Percentiles rank a stretch among this genome's conserved stretches.
Evolutionary conservation across 2,113 vertebrate genomes (phyloP).

Genomic region (Albula glossodonta): DNA sequence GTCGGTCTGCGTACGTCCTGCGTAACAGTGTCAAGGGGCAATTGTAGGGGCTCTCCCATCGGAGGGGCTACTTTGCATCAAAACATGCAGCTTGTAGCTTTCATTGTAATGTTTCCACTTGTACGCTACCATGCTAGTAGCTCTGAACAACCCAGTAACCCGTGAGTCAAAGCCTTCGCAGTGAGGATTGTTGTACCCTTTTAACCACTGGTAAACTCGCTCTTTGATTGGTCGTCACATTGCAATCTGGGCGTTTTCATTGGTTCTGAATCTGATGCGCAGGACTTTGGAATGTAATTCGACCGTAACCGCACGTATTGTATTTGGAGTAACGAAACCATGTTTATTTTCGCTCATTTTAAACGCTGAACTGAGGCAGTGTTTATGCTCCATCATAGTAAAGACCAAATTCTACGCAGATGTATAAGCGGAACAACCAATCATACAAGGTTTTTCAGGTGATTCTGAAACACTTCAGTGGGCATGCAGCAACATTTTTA

Average conservation of each 20-base stretch:
- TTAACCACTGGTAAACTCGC: not conserved
- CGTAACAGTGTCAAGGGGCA: not conserved
- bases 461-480: no score
- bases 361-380: no score
- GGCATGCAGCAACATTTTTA: no score
- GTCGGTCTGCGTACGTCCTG: not conserved
- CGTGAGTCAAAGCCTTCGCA: not conserved
- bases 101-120: not conserved
- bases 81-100: not conserved
- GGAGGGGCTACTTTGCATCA: not conserved
- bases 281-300: not conserved
- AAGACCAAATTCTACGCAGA: no score
- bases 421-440: no score
- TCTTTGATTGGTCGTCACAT: not conserved
- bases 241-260: not conserved
- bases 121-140: not conserved
- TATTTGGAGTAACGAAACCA: no score
- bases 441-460: no score
- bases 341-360: no score
- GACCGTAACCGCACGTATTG: no score
- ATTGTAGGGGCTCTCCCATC: not conserved
- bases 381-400: no score
- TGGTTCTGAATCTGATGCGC: not conserved
- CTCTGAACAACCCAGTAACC: not conserved
- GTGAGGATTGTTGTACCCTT: not conserved